Base-by-base conservation (phyloP, 2,888 invertebrate species). In the Microplitis manilae region DNA sequence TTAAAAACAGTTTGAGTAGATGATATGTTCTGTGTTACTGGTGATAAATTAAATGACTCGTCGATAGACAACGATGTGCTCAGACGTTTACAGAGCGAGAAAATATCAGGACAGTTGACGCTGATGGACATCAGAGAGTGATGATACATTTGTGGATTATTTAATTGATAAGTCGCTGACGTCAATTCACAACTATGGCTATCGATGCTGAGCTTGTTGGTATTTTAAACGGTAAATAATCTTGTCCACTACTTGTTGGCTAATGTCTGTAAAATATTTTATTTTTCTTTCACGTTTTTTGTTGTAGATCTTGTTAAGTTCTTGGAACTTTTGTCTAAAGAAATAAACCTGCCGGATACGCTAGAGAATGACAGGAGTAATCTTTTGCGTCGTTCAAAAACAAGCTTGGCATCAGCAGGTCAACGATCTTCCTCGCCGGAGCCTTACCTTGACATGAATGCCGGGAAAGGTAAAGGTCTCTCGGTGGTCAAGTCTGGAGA, bases 371-470 rank as follows among this genome's bases (percentile, higher is more conserved):
- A 81, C 1, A 84, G 88, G 1, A 81, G 83, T 6, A 81, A 78
- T 40, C 78, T 89, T 60, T 73, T 89, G 68, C 39, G 76, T 8
- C 84, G 86, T 2, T 85, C 85, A 20, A 87, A 84, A 40, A 80
- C 83, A 4, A 79, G 73, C 59, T 74, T 81, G 1, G 13, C 72
- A 65, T 62, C 78, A 61, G 73, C 65, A 7, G 69, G 38, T 60
- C n/a, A 70, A 1, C 72, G 75, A 8, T 80, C 82, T 1, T 76
- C 79, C 2, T 86, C 88, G 0, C 85, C 87, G 1, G 89, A 88
- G 15, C 85, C 87, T 2, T 90, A 90, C 62, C 80, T 90, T 41
- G 84, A 87, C 64, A 90, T 90, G 90, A 87, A 83, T 61, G 86
- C 85, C 0, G 85, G 85, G 15, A 82, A 83, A 40, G 86, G 82